Conservation (phyloP, 2,888 invertebrate species). For the Formica aserva region DNA sequence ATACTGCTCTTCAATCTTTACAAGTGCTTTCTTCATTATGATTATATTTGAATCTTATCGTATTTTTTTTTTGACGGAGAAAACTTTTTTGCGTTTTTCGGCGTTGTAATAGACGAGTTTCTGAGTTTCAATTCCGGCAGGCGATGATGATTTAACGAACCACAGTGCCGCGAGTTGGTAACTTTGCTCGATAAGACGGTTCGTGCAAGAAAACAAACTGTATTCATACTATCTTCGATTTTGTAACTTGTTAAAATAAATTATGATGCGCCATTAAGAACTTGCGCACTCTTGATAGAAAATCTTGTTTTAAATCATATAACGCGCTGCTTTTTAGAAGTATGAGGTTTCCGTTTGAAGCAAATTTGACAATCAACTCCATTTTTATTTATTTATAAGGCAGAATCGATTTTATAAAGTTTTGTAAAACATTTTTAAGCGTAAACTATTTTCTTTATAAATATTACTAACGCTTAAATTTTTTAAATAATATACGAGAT, state of each 20-base stretch:
- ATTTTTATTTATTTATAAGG: not conserved
- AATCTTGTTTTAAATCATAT: conserved; percentile 19
- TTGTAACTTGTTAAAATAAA: conserved; percentile 34
- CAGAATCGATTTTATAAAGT: not conserved
- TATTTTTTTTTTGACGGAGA: conserved; percentile 3
- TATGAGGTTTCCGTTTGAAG: not conserved
- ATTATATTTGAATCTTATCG: conserved; percentile 24
- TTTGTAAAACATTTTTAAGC: not conserved
- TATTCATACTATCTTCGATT: conserved; percentile 25
- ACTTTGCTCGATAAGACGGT: conserved; percentile 13
- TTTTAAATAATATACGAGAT: not conserved
- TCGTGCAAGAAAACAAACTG: conserved; percentile 28
- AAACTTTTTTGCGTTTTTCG: conserved; percentile 19
- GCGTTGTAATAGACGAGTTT: conserved; percentile 19
- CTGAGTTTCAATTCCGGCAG: conserved; percentile 12
- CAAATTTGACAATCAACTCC: conserved; percentile 5
- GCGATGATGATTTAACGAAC: conserved; percentile 27
- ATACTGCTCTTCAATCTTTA: not conserved
- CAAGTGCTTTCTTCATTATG: conserved; percentile 34
- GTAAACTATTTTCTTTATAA: not conserved
- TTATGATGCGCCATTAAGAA: conserved; percentile 1
- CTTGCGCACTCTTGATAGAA: conserved; percentile 14
- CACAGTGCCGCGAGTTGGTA: not conserved
- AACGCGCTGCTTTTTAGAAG: conserved; percentile 5
- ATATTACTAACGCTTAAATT: not conserved